These are phyloP conservation scores for Peromyscus leucopus DNA, from an alignment of 2,113 vertebrate genomes.

Conservation along the genomic window DNA sequence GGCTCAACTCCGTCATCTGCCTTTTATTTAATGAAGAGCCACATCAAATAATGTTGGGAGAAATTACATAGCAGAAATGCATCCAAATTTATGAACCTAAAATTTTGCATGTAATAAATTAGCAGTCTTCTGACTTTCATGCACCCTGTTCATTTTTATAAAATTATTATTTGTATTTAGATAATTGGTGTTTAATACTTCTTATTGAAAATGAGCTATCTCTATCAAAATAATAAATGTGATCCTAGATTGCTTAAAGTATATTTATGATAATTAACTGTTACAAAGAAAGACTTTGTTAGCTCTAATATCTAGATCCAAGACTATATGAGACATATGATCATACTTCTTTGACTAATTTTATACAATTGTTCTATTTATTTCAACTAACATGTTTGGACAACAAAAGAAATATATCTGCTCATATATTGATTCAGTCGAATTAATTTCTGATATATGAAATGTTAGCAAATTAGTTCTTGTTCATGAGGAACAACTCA, in stretches of 20 bases:
- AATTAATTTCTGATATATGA: conserved; percentile 24
- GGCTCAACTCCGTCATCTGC: background rate
- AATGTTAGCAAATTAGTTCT: conserved; percentile 12
- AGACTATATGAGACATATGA: background rate
- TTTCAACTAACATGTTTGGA: conserved; percentile 39
- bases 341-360: background rate
- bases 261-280: conserved; percentile 50
- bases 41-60: background rate
- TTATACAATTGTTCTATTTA: conserved; percentile 36
- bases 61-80: background rate
- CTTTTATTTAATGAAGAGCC: background rate
- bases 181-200: conserved; percentile 40
- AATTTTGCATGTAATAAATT: background rate
- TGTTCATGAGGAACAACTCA: background rate
- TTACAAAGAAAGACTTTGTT: conserved; percentile 35
- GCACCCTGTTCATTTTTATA: background rate
- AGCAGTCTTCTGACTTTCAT: background rate
- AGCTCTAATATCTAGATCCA: conserved; percentile 40
- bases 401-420: background rate
- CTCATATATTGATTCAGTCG: background rate
- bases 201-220: background rate
- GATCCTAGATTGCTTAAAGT: background rate
- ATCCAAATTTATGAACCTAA: background rate
- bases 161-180: conserved; percentile 15
- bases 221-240: background rate